A percentile compares a stretch with the other conserved stretches of the same genome.
Conservation (phyloP, 2,888 invertebrate species). For the Litoditis marina region DNA sequence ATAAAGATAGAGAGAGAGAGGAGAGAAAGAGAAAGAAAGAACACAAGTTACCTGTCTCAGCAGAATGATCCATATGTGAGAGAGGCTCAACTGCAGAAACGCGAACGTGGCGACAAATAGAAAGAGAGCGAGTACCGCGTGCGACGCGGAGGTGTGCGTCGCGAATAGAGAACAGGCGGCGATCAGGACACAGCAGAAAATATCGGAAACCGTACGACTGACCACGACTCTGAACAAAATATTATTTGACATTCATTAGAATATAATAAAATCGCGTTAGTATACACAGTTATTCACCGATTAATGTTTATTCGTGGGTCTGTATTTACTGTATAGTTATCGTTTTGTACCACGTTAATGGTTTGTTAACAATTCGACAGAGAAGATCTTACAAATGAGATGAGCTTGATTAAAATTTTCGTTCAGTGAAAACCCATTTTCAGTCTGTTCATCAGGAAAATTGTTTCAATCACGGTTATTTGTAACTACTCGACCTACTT, state of each 20-base stretch:
- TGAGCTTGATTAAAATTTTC: neutral
- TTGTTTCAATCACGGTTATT: neutral
- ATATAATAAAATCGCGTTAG: too few species aligned
- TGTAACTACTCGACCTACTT: neutral
- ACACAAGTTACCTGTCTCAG: conserved; percentile 42
- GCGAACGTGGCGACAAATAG: conserved; percentile 50
- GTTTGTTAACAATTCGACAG: too few species aligned
- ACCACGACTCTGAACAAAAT: conserved; percentile 40
- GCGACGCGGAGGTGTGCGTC: conserved; percentile 34
- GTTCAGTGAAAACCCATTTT: neutral
- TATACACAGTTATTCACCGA: too few species aligned
- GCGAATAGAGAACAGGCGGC: conserved; percentile 34
- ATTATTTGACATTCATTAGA: neutral
- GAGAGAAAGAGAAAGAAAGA: neutral
- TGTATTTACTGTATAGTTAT: too few species aligned
- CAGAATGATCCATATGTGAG: conserved; percentile 41
- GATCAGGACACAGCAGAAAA: conserved; percentile 37
- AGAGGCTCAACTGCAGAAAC: conserved; percentile 40
- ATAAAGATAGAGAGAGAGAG: neutral
- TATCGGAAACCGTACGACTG: conserved; percentile 33
- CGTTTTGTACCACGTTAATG: too few species aligned
- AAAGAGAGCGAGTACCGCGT: conserved; percentile 44
- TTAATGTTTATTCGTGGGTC: too few species aligned
- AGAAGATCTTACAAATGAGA: neutral
- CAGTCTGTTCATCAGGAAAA: neutral